These are phyloP conservation scores for Oophaga pumilio DNA, from an alignment of 2,113 vertebrate genomes.

Conservation along the genomic window DNA sequence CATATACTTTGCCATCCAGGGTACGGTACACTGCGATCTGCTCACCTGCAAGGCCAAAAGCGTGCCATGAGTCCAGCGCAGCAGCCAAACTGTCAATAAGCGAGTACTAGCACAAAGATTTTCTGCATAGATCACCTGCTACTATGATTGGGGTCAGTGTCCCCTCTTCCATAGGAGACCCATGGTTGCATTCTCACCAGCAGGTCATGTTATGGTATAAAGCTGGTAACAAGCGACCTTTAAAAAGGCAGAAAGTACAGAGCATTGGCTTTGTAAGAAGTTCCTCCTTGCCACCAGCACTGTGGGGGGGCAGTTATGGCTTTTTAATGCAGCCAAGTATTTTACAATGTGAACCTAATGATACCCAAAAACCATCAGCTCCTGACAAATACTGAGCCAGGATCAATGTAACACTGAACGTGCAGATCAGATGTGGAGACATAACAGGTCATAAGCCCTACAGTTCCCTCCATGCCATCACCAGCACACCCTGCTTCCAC, in stretches of 20 bases:
- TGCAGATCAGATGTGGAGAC: background rate
- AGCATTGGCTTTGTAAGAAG: too few relatives aligned
- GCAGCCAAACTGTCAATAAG: too few relatives aligned
- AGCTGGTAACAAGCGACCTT: too few relatives aligned
- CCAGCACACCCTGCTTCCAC: too few relatives aligned
- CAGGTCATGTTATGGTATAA: too few relatives aligned
- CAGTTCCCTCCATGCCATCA: background rate
- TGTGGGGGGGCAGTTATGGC: background rate
- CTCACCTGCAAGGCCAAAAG: constrained; percentile 65
- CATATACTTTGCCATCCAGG: constrained; percentile 68
- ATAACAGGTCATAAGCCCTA: background rate
- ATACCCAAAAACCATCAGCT: background rate
- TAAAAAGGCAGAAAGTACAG: too few relatives aligned
- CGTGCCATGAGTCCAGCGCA: background rate
- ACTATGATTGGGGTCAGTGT: too few relatives aligned
- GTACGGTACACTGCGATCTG: constrained; percentile 72
- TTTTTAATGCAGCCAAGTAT: background rate
- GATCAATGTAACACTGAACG: background rate
- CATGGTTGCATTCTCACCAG: too few relatives aligned
- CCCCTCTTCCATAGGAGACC: too few relatives aligned
- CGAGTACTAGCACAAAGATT: too few relatives aligned
- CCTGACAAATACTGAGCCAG: background rate
- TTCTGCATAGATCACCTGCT: too few relatives aligned
- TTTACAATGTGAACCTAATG: background rate
- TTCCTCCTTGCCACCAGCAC: too few relatives aligned